Base-by-base conservation (phyloP, 2,113 vertebrate genomes). In the Sinosuthora webbiana region DNA sequence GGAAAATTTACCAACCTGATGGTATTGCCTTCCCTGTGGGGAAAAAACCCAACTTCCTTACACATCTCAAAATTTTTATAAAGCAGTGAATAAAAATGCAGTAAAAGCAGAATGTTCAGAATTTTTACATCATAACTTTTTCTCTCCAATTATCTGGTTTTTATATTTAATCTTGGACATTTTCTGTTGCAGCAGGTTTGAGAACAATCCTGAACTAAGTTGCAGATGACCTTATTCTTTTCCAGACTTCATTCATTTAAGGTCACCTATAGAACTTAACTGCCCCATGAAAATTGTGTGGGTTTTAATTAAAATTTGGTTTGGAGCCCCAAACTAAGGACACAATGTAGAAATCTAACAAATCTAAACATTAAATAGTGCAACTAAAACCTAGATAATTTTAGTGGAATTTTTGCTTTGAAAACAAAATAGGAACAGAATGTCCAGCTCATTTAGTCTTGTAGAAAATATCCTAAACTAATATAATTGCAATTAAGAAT, bases 1-100 rank as follows among this genome's bases (percentile, higher is more conserved):
- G 60, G 63, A 95, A 93, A 75, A 90, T 83, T 93, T 94, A 90
- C 75, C 44, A 93, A 75, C 42, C 41, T 83, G 23, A 55, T 80
- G 53, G 76, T 86, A 81, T 18, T 88, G 14, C 35, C 42, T 90
- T 42, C 37, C 25, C 62, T 44, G 56, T 92, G 73, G 53, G 50
- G 30, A 59, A 87, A 95, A 87, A 70, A 41, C 30, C 41, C 74
- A 89, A 55, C 31, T 67, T 83, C 64, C 47, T 88, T 78, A 86
- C 16, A 31, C 0, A 1, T 78, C 73, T 92, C 56, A 60, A 83
- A 56, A 20, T 10, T 35, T 90, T 93, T 79, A 37, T 53, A 60
- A 94, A 86, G 60, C 47, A 81, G 27, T 87, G 37, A 83, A 88
- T 83, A 81, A 90, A 90, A 95, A 86, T 57, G 13, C 10, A 78